Conservation (phyloP, 2,888 invertebrate genomes). For the Aleiodes testaceus region DNA sequence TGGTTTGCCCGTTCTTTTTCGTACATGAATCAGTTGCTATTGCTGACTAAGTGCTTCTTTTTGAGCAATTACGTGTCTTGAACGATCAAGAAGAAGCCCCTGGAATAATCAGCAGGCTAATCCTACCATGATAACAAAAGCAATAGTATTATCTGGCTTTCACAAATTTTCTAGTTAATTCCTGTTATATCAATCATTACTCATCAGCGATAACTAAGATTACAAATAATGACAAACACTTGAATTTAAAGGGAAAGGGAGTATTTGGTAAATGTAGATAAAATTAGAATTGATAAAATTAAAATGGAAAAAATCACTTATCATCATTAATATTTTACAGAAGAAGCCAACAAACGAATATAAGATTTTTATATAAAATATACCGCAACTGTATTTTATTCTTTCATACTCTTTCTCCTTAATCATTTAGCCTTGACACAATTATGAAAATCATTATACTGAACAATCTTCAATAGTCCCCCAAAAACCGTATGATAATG, state of each 20-base stretch:
- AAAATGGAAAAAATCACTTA: slow-evolving; percentile 12
- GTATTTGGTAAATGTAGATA: neutral
- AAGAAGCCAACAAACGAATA: slow-evolving; percentile 38
- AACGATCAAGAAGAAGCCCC: too few species aligned
- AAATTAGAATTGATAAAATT: slow-evolving; percentile 5
- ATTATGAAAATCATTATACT: slow-evolving; percentile 54
- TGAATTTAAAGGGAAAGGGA: neutral
- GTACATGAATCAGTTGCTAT: too few species aligned
- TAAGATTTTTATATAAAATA: slow-evolving; percentile 61
- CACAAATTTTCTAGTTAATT: too few species aligned
- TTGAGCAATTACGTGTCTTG: too few species aligned
- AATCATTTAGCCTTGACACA: slow-evolving; percentile 58
- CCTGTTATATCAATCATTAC: too few species aligned
- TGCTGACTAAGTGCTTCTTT: too few species aligned
- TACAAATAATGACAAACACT: neutral
- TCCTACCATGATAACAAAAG: too few species aligned
- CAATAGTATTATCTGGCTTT: too few species aligned
- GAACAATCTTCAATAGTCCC: slow-evolving; percentile 43
- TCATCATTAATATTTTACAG: slow-evolving; percentile 26
- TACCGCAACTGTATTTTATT: slow-evolving; percentile 66
- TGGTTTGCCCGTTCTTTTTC: too few species aligned
- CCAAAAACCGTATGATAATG: slow-evolving; percentile 14
- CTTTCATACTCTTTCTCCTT: slow-evolving; percentile 56
- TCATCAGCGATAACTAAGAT: too few species aligned
- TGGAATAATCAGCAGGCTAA: too few species aligned